A percentile compares a stretch with the other conserved stretches of the same genome.
These are phyloP conservation scores for Cyrtonyx montezumae DNA, from an alignment of 2,113 vertebrate species.

Conservation along the genomic window DNA sequence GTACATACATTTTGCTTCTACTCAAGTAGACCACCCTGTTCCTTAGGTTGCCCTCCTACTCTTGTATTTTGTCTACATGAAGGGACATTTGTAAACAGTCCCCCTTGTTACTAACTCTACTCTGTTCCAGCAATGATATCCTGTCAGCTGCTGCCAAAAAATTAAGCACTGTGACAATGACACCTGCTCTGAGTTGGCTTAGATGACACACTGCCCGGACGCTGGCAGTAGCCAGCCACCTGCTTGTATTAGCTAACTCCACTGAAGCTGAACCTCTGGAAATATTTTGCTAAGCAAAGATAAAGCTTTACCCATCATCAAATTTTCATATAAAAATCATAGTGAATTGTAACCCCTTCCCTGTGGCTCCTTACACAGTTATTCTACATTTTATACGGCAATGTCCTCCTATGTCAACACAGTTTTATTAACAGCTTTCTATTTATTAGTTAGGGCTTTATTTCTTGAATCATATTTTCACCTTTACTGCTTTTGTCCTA, in stretches of 20 bases:
- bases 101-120: neutral
- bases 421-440: neutral
- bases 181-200: slow-evolving; percentile 26
- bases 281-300: neutral
- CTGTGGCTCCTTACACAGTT: neutral
- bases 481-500: neutral
- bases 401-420: neutral
- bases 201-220: neutral
- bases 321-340: neutral
- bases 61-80: neutral
- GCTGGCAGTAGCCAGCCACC: neutral
- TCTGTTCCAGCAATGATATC: neutral
- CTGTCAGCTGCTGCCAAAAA: slow-evolving; percentile 9
- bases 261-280: slow-evolving; percentile 5
- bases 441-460: neutral
- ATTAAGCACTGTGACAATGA: slow-evolving; percentile 10
- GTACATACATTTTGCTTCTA: neutral
- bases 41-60: neutral
- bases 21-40: neutral
- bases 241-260: neutral
- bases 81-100: neutral
- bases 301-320: neutral
- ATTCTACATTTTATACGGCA: neutral
- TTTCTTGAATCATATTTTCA: neutral
- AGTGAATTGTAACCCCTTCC: neutral